Evolutionary conservation across 2,113 vertebrate species (phyloP), one percentile per base, ranked within the genome.

Genomic region (Pseudonaja textilis): DNA sequence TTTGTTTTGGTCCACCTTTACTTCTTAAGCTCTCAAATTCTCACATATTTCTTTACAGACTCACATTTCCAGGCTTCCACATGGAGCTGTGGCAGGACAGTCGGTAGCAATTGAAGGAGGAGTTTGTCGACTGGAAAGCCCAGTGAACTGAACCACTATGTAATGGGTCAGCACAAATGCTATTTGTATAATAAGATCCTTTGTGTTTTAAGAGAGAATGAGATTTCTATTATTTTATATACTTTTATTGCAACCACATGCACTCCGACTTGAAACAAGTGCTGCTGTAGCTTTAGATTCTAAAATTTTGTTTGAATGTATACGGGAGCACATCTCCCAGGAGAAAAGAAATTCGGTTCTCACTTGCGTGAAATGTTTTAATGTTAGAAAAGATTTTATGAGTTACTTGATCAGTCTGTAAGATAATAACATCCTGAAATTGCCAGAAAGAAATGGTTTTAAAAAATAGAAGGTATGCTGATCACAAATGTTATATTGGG

Each of bases 21-120:
- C 10, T 11, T 88, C 26, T 34, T 25, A 25, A 39, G 25, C 0
- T 39, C 39, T 96, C 92, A 96, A 16, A 0, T 22, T 96, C 55
- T 96, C 74, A 81, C 25, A 91, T 3, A 93, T 96, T 97, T 93
- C 91, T 96, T 96, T 86, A 90, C 98, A 99, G 99, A 99, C 99
- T 91, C 99, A 99, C 97, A 99, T 99, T 98, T 99, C 99, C 94
- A 98, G 99, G 97, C 98, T 99, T 95, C 99, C 99, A 94, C 98
- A 99, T 0, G 99, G 99, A 91, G 99, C 99, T 0, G 98, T 99
- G 95, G 98, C 99, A 26, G 99, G 99, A 95, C 99, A 99, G 97
- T 99, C 99, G 0, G 98, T 99, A 96, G 99, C 99, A n/a, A 99
- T 99, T 55, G 99, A 99, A 98, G 99, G 99, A 95, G 99, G 99